Conservation (phyloP, 2,797 vertebrate species). For the Notolabrus celidotus region DNA sequence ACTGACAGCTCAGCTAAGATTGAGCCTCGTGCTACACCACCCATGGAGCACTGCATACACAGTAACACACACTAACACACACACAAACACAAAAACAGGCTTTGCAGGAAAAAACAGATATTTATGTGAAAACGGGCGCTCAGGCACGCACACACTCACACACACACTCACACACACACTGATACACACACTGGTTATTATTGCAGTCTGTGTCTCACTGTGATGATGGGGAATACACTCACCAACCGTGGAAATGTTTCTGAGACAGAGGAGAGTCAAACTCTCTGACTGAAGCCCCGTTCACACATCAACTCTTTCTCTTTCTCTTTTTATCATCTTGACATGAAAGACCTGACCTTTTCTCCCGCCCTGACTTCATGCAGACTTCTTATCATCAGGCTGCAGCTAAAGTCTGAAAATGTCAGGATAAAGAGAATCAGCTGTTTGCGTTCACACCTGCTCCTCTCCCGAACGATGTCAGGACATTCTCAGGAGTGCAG, state of each 20-base stretch:
- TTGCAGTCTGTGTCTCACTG: slow-evolving; percentile 22
- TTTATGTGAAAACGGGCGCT: slow-evolving; percentile 46
- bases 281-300: no score
- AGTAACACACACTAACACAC: slow-evolving; percentile 28
- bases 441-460: no score
- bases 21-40: slow-evolving; percentile 48
- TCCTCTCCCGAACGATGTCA: no score
- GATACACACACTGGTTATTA: slow-evolving; percentile 44
- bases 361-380: no score
- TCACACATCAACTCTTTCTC: no score
- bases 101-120: slow-evolving; percentile 48
- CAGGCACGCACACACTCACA: slow-evolving; percentile 14
- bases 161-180: slow-evolving; percentile 27
- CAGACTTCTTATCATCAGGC: no score
- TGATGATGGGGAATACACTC: slow-evolving; percentile 49
- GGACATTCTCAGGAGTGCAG: no score
- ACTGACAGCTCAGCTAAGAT: slow-evolving; percentile 58
- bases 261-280: slow-evolving; percentile 3
- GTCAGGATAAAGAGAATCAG: no score
- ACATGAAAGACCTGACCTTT: no score
- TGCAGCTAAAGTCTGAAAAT: no score
- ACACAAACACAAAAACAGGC: slow-evolving; percentile 13
- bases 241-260: slow-evolving; percentile 16
- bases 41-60: slow-evolving; percentile 43
- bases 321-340: no score